Evolutionary conservation across 2,888 invertebrate species (phyloP).

Genomic region (Bembecia ichneumoniformis): DNA sequence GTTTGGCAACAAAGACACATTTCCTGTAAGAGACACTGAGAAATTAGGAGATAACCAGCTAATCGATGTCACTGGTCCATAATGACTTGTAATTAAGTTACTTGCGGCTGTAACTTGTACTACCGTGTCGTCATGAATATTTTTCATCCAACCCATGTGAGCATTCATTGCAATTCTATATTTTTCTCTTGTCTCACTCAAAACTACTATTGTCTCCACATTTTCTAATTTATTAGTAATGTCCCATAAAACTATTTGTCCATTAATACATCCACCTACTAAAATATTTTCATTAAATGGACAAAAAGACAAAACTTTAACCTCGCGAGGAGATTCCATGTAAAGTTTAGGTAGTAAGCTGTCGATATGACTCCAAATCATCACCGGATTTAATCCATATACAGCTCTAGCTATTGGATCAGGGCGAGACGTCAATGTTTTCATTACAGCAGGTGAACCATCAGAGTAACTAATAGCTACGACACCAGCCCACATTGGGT

Average conservation of each 20-base stretch:
- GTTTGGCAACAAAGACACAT: constrained; percentile 36
- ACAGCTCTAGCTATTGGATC: constrained; percentile 71
- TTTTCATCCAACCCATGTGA: constrained; percentile 80
- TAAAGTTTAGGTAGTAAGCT: constrained; percentile 78
- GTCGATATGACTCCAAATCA: constrained; percentile 83
- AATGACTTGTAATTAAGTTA: constrained; percentile 74
- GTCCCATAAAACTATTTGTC: constrained; percentile 81
- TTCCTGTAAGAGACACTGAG: constrained; percentile 73
- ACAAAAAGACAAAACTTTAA: constrained; percentile 77
- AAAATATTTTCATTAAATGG: constrained; percentile 78
- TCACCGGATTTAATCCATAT: constrained; percentile 75
- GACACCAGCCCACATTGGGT: constrained; percentile 79
- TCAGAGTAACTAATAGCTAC: constrained; percentile 78
- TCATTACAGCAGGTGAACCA: constrained; percentile 62
- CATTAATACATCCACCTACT: constrained; percentile 80
- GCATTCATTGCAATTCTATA: constrained; percentile 74
- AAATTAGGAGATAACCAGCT: constrained; percentile 78
- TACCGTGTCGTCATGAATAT: constrained; percentile 68
- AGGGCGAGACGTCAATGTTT: constrained; percentile 38
- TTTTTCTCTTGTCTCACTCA: constrained; percentile 75
- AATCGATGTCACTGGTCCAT: constrained; percentile 74
- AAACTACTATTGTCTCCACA: constrained; percentile 73
- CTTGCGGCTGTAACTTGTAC: constrained; percentile 75
- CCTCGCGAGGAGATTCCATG: constrained; percentile 77
- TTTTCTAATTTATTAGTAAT: constrained; percentile 74